Base-by-base conservation (phyloP, 2,113 vertebrate species). In the Gavia stellata region DNA sequence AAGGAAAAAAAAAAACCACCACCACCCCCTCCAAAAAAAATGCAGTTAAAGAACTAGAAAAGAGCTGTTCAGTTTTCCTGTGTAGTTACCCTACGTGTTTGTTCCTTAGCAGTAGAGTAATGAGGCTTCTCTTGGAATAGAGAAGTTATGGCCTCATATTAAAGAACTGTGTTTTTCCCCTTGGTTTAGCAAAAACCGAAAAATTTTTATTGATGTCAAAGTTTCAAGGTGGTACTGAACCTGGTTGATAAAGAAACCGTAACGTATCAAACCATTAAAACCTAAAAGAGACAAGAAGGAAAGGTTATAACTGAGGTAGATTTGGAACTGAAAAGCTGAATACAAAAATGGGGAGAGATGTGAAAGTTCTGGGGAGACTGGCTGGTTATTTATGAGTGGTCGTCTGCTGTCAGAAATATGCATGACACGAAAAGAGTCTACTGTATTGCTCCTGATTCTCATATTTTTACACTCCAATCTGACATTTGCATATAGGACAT, bases 151-250 rank as follows among this genome's bases (percentile, higher is more conserved):
- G 47, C 47, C 31, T 92, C 2, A 0, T 74, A 71, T 58, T 94
- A 78, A 94, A 94, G 72, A 95, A 86, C 26, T 44, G 14, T 78
- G 67, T 5, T 71, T 94, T 92, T 89, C 59, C 53, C 55, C 55
- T 67, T 42, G 20, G 11, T 81, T 91, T 71, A 67, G 40, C 3
- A 36, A 92, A 91, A 52, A 42, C 14, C 0, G 0, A 53, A 67
- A 59, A 18, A 12, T 74, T 70, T 83, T 67, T 71, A 78, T 45
- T 42, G 44, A 49, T 72, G 52, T 36, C 45, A 44, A 33, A 80
- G 28, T 66, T 92, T 73, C 50, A 55, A 42, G 40, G 74, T 38
- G 19, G 15, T 52, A 65, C 25, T 78, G 33, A 83, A 52, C 6
- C 10, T 50, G n/a, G 1, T 10, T 61, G 40, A 56, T 62, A 81